phyloP scores from a whole-genome alignment of 2,113 vertebrate species.

The Echinops telfairi region DNA sequence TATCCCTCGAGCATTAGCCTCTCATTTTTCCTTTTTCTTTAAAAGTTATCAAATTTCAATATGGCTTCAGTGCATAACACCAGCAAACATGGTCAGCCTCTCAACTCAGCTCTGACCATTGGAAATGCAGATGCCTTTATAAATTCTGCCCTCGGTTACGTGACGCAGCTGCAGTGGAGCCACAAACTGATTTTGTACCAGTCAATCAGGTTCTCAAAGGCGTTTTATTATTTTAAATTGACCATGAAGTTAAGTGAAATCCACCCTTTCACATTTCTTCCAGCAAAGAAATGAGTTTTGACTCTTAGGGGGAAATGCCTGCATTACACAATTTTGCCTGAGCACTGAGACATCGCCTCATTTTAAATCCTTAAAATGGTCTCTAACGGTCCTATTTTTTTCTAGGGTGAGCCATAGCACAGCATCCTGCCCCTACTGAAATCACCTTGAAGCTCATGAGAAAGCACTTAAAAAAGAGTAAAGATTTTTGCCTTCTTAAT shows the following conservation, averaged over 20 bases:
- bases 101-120: constrained; percentile 55
- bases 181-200: constrained; percentile 78
- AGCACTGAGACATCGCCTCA: constrained; percentile 12
- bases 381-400: constrained; percentile 57
- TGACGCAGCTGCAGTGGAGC: constrained; percentile 74
- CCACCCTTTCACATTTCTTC: constrained; percentile 74
- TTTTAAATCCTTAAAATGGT: constrained; percentile 66
- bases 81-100: constrained; percentile 58
- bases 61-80: constrained; percentile 45
- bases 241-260: constrained; percentile 81
- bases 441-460: constrained; percentile 56
- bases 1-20: constrained; percentile 44
- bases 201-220: constrained; percentile 80
- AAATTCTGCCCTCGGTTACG: constrained; percentile 68
- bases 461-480: background rate
- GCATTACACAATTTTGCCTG: constrained; percentile 56
- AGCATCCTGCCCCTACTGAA: background rate
- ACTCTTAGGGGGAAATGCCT: constrained; percentile 70
- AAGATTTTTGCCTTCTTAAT: constrained; percentile 50
- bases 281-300: constrained; percentile 76
- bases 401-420: constrained; percentile 29
- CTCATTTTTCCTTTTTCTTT: constrained; percentile 47
- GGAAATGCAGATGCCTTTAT: constrained; percentile 74
- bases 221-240: constrained; percentile 85
- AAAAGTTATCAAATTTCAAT: constrained; percentile 67